These are phyloP conservation scores for Chironomus tentans DNA, from an alignment of 2,888 invertebrate species.

Conservation along the genomic window DNA sequence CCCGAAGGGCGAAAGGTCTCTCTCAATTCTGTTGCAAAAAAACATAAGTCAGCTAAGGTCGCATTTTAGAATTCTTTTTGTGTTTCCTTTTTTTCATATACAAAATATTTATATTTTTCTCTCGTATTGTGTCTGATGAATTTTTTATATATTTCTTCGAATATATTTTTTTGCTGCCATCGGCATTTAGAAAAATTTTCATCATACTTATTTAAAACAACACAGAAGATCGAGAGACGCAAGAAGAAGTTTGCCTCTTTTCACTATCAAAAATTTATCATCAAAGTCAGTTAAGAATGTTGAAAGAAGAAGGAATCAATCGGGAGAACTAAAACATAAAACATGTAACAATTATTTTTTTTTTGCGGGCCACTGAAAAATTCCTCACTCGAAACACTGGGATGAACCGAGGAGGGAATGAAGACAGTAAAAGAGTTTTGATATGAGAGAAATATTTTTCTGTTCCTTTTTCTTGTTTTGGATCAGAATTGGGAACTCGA, in stretches of 20 bases:
- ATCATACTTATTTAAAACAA: too few relatives aligned
- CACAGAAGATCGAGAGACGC: too few relatives aligned
- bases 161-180: too few relatives aligned
- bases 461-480: too few relatives aligned
- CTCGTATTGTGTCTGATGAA: too few relatives aligned
- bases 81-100: too few relatives aligned
- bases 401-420: background rate
- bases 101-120: too few relatives aligned
- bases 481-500: too few relatives aligned
- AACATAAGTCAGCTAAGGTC: background rate
- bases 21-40: background rate
- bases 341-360: background rate
- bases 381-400: background rate
- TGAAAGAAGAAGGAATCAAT: background rate
- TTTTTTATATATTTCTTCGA: too few relatives aligned
- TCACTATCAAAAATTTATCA: too few relatives aligned
- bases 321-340: background rate
- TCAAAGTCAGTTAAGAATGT: background rate
- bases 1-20: conserved; percentile 10
- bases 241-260: too few relatives aligned
- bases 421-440: background rate
- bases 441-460: background rate
- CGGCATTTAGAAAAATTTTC: too few relatives aligned
- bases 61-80: background rate
- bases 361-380: conserved; percentile 7